Evolutionary conservation across 2,888 invertebrate genomes (phyloP).

Genomic region (Blera fallax): DNA sequence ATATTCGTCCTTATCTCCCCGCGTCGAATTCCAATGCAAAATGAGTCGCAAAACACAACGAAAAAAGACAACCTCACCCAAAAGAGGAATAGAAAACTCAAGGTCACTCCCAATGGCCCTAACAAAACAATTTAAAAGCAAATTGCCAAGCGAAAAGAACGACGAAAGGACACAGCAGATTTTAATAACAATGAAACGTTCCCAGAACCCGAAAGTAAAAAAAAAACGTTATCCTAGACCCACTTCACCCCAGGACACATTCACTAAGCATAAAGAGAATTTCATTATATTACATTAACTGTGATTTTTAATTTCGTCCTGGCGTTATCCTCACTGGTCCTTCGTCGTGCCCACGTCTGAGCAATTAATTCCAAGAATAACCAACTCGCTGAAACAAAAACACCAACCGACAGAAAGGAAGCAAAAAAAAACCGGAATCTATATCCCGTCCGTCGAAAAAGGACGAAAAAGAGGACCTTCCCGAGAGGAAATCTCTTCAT

Average conservation of each 20-base stretch:
- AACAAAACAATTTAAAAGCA: slow-evolving; percentile 68
- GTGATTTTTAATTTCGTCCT: slow-evolving; percentile 72
- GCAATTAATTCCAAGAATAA: slow-evolving; percentile 64
- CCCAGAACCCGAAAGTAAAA: background rate
- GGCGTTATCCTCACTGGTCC: background rate
- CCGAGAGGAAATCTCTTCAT: slow-evolving; percentile 64
- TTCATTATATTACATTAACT: slow-evolving; percentile 67
- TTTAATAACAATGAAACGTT: slow-evolving; percentile 65
- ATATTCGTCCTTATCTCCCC: slow-evolving; percentile 26
- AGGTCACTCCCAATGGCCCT: slow-evolving; percentile 47
- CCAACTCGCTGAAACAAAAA: slow-evolving; percentile 57
- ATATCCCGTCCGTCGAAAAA: slow-evolving; percentile 23
- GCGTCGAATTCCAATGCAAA: background rate
- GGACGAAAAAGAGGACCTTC: background rate
- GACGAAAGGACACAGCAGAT: slow-evolving; percentile 43
- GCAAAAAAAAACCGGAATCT: slow-evolving; percentile 10
- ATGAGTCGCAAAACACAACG: background rate
- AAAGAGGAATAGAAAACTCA: slow-evolving; percentile 11
- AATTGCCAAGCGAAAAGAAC: slow-evolving; percentile 46
- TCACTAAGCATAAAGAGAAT: slow-evolving; percentile 56
- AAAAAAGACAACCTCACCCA: background rate
- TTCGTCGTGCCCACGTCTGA: slow-evolving; percentile 37
- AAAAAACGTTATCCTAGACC: slow-evolving; percentile 1
- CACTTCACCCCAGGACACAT: slow-evolving; percentile 36
- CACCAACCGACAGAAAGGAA: slow-evolving; percentile 7